These are phyloP conservation scores for Eurystomus gularis DNA, from an alignment of 2,113 vertebrate genomes.

Conservation along the genomic window DNA sequence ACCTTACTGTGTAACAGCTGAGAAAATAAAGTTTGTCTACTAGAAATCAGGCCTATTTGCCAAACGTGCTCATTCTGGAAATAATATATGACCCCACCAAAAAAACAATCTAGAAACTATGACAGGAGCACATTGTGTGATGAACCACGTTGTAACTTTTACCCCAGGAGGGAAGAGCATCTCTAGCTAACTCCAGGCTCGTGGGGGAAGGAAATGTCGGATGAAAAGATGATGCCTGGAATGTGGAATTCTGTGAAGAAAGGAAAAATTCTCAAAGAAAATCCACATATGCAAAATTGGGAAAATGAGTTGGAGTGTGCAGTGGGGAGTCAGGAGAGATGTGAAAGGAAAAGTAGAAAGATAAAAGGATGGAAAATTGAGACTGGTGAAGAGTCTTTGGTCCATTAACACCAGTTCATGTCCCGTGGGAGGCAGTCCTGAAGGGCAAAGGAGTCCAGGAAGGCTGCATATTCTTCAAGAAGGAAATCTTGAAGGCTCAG, in stretches of 20 bases:
- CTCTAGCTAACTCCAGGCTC: not conserved
- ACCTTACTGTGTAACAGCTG: not conserved
- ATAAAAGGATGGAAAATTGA: not conserved
- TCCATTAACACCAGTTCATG: not conserved
- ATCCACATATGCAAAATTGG: not conserved
- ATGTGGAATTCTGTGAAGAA: not conserved
- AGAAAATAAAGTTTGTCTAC: not conserved
- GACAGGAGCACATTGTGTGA: accelerated
- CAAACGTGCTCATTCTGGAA: not conserved
- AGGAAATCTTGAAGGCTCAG: not conserved
- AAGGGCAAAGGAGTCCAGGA: not conserved
- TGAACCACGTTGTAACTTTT: not conserved
- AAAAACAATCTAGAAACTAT: not conserved
- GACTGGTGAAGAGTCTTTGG: not conserved
- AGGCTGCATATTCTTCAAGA: not conserved
- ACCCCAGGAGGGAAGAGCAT: not conserved
- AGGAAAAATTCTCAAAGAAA: not conserved
- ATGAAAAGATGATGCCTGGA: not conserved
- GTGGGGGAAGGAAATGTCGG: not conserved
- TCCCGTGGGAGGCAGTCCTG: not conserved
- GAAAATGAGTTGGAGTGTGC: not conserved
- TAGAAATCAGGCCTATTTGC: not conserved
- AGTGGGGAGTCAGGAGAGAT: not conserved
- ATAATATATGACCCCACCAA: not conserved
- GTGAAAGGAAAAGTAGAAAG: not conserved